Evolutionary conservation across 1,140 invertebrate species (phyloP).

Genomic region (Babylonia areolata): DNA sequence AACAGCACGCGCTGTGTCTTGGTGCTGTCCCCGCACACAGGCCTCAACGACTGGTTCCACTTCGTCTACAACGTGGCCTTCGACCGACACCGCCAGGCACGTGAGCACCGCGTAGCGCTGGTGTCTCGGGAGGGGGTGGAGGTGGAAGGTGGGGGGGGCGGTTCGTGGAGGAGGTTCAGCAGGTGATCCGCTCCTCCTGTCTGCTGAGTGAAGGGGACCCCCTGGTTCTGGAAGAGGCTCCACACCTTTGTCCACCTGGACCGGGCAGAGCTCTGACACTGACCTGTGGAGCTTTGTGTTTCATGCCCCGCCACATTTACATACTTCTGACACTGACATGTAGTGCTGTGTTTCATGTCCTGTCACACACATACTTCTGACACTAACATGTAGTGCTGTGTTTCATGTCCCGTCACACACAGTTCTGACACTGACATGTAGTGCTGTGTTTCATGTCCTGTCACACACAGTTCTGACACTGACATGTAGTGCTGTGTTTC

Average conservation of each 20-base stretch:
- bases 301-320: too few species aligned
- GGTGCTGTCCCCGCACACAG: constrained; percentile 49
- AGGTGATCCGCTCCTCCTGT: constrained; percentile 52
- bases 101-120: constrained; percentile 54
- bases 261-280: too few species aligned
- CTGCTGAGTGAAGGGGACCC: constrained; percentile 44
- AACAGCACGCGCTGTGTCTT: constrained; percentile 49
- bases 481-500: too few species aligned
- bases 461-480: too few species aligned
- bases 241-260: background rate
- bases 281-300: background rate
- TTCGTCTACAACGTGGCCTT: constrained; percentile 56
- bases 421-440: too few species aligned
- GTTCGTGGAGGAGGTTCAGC: constrained; percentile 50
- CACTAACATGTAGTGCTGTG: too few species aligned
- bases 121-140: constrained; percentile 41
- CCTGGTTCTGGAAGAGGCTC: constrained; percentile 48
- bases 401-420: too few species aligned
- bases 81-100: constrained; percentile 45
- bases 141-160: constrained; percentile 33
- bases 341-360: too few species aligned
- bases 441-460: too few species aligned
- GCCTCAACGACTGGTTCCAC: constrained; percentile 57
- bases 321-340: too few species aligned
- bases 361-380: too few species aligned